Percentiles rank a stretch among this genome's conserved stretches.
Conservation (phyloP, 2,888 invertebrate species). For the Cremastobaeus sp. region DNA sequence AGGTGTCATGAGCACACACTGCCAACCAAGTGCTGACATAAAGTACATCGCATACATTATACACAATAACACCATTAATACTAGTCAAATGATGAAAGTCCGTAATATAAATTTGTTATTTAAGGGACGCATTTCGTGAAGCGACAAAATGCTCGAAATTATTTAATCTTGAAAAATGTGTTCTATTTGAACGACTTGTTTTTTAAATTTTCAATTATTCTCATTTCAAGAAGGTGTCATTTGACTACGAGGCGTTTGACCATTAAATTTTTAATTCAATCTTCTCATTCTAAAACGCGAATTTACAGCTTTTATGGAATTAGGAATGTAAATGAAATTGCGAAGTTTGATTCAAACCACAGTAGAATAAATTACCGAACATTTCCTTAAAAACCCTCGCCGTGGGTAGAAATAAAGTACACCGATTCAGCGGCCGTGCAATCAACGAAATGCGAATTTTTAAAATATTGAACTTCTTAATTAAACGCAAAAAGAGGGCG, state of each 20-base stretch:
- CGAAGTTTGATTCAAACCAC: too few species aligned
- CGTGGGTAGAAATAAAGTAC: background rate
- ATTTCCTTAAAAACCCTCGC: background rate
- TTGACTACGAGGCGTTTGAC: too few species aligned
- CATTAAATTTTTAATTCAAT: too few species aligned
- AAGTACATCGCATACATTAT: slow-evolving; percentile 23
- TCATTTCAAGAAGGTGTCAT: too few species aligned
- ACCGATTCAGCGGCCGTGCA: slow-evolving; percentile 7
- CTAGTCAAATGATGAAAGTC: slow-evolving; percentile 13
- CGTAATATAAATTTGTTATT: slow-evolving; percentile 22
- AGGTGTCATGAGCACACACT: slow-evolving; percentile 35
- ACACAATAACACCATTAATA: slow-evolving; percentile 28
- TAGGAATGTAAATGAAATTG: too few species aligned
- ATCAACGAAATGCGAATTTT: slow-evolving; percentile 27
- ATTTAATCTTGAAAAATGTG: too few species aligned
- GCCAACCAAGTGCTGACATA: slow-evolving; percentile 1
- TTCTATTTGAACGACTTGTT: too few species aligned
- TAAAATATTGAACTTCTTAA: slow-evolving; percentile 44
- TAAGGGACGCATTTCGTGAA: background rate
- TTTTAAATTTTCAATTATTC: too few species aligned
- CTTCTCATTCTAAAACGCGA: too few species aligned
- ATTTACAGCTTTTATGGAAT: too few species aligned
- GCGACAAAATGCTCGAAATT: background rate
- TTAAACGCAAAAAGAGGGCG: slow-evolving; percentile 29
- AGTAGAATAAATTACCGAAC: background rate